Base-by-base conservation (phyloP, 2,888 invertebrate species). In the Caenorhabditis panamensis region DNA sequence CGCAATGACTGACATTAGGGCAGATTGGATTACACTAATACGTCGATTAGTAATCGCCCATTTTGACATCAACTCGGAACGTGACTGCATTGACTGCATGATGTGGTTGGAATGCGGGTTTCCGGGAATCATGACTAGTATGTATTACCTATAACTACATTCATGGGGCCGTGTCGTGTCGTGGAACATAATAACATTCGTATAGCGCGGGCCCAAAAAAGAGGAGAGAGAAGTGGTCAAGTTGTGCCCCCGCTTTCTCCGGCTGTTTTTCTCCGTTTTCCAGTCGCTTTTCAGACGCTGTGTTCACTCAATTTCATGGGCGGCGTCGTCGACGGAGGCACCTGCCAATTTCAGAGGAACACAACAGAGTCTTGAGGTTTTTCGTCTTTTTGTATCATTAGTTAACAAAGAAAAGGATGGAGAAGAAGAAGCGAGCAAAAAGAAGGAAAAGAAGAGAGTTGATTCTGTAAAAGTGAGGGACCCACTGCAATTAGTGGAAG, bases 261-360 rank as follows among this genome's bases (percentile, higher is more conserved):
- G 18, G 18, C 63, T 24, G 51, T 37, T 64, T 37, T 67, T n/a
- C n/a, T n/a, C n/a, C n/a, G n/a, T 58, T 54, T 66, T 66, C 37
- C 28, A 54, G 26, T 54, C 54, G n/a, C 13, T 16, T 3, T 5
- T 36, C 6, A 11, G 11, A 16, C 9, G 41, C 2, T 3, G 41
- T 9, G 54, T 28, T 11, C 26, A 5, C n/a, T 54, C 54, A n/a
- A 28, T 54, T 54, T 54, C 54, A 24, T 51, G 51, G 51, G n/a
- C n/a, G n/a, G n/a, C n/a, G n/a, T n/a, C 49, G 3, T 22, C 22
- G 26, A 26, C 26, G 8, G 36, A 31, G 36, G 1, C 58, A 58
- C 58, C 58, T 58, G 58, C 58, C 58, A 58, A 1, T 58, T 58
- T 28, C 36, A 58, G 58, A n/a, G n/a, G 3, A 2, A 31, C 22